These are phyloP conservation scores for Leucophenga montana DNA, from an alignment of 2,888 invertebrate species.

Conservation along the genomic window DNA sequence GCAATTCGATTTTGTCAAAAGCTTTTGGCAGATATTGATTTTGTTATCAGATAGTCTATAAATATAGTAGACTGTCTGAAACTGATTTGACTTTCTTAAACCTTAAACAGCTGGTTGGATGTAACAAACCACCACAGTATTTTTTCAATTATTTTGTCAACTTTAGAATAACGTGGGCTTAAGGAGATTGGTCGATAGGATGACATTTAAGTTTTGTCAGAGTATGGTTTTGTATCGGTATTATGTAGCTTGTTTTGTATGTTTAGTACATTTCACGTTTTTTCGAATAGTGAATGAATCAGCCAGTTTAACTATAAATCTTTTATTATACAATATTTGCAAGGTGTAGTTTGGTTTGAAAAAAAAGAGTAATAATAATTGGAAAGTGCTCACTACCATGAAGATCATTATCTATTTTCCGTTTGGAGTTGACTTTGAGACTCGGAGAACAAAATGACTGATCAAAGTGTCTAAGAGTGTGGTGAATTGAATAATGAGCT, in stretches of 20 bases:
- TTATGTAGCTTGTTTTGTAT: too few relatives aligned
- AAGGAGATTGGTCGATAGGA: too few relatives aligned
- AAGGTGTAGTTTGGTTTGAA: background rate
- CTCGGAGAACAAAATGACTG: slow-evolving; percentile 2
- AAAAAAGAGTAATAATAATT: background rate
- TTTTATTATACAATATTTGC: background rate
- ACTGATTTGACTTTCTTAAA: too few relatives aligned
- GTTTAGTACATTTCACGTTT: too few relatives aligned
- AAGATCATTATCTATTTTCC: slow-evolving; percentile 10
- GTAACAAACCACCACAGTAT: too few relatives aligned
- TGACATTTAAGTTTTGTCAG: too few relatives aligned
- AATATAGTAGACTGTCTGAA: too few relatives aligned
- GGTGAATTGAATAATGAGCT: slow-evolving; percentile 7
- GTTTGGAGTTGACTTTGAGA: background rate
- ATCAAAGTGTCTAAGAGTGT: slow-evolving; percentile 20
- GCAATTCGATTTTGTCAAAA: slow-evolving; percentile 28
- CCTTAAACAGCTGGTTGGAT: too few relatives aligned
- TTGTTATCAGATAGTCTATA: too few relatives aligned
- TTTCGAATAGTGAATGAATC: background rate
- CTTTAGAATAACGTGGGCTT: too few relatives aligned
- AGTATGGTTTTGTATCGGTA: too few relatives aligned
- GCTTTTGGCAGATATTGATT: slow-evolving; percentile 2
- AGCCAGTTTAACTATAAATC: background rate
- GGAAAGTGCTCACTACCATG: slow-evolving; percentile 22
- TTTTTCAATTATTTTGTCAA: too few relatives aligned